Evolutionary conservation across 2,888 invertebrate genomes (phyloP), one percentile per base, ranked within the genome.

Genomic region (Anodontia alba): DNA sequence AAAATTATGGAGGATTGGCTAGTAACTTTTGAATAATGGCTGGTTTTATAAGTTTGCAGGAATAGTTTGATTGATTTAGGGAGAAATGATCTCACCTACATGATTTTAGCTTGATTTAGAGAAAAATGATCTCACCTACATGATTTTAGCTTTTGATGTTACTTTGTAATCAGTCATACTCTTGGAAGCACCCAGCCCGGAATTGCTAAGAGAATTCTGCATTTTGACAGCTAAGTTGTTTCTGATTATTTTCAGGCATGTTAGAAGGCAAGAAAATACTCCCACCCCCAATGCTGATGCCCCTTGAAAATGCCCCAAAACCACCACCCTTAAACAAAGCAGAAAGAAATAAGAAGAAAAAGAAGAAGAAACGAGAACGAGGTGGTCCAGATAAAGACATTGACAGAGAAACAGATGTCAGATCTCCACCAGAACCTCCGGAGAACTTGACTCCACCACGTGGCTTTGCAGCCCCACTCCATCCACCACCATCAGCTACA

Each of bases 281-380:
- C 17, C 90, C 90, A 17, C 91, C 91, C 20, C 91, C 92, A 12
- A 90, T 91, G 88, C 87, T 92, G 66, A 91, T 90, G 69, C 92
- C 92, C n/a, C 83, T 92, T 31, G 88, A 88, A 75, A 92, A 92
- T 83, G 91, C 92, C n/a, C 92, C 91, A 26, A 88, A 88, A 78
- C 90, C 87, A 7, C 90, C 91, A n/a, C 73, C 76, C 15, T 46
- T 86, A 10, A 85, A 86, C 69, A 80, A 71, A 46, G 77, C 83
- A 20, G 88, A 89, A 67, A 81, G 81, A 23, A n/a, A 20, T 12
- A 26, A 46, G 72, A 86, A 87, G 72, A 80, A 78, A 49, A 88
- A 87, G 77, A 88, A 89, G 83, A 90, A 90, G 81, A 89, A 88
- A 68, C 88, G 88, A 76, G 76, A 86, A 38, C 42, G 69, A 46